These are phyloP conservation scores for Heliconius ethilla DNA, from an alignment of 2,888 invertebrate species.

Conservation along the genomic window DNA sequence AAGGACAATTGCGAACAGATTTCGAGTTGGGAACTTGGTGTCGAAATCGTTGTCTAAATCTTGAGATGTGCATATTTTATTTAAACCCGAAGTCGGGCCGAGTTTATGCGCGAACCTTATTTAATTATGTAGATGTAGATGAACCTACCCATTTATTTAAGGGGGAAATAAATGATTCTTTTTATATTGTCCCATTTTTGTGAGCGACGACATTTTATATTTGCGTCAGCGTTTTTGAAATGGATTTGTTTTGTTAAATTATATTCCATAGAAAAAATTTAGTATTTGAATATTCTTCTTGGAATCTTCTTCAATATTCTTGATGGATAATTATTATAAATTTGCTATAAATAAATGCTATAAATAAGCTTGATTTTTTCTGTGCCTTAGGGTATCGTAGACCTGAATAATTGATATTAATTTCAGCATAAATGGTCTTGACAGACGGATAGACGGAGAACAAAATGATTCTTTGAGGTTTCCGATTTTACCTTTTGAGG, in stretches of 20 bases:
- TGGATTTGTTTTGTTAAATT: conserved; percentile 8
- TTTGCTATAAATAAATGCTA: too few species aligned
- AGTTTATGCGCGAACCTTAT: conserved; percentile 50
- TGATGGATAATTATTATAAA: too few species aligned
- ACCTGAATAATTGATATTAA: too few species aligned
- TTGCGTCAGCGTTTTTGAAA: not conserved
- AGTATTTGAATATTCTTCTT: not conserved
- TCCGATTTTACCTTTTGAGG: too few species aligned
- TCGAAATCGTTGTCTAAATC: conserved; percentile 52
- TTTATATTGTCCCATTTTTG: conserved; percentile 17
- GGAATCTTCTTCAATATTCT: too few species aligned
- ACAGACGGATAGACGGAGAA: too few species aligned
- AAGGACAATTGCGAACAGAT: conserved; percentile 8
- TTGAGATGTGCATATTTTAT: conserved; percentile 72
- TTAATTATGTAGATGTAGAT: conserved; percentile 70
- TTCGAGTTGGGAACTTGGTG: conserved; percentile 34
- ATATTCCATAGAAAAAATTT: not conserved
- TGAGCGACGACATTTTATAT: conserved; percentile 12
- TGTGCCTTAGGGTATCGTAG: too few species aligned
- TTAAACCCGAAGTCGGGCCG: conserved; percentile 42
- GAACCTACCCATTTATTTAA: conserved; percentile 60
- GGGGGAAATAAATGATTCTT: conserved; percentile 48
- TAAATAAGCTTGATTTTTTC: too few species aligned
- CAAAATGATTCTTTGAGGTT: too few species aligned
- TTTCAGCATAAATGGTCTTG: too few species aligned